Evolutionary conservation across 2,888 invertebrate genomes (phyloP).

Genomic region (Dicycla oo): DNA sequence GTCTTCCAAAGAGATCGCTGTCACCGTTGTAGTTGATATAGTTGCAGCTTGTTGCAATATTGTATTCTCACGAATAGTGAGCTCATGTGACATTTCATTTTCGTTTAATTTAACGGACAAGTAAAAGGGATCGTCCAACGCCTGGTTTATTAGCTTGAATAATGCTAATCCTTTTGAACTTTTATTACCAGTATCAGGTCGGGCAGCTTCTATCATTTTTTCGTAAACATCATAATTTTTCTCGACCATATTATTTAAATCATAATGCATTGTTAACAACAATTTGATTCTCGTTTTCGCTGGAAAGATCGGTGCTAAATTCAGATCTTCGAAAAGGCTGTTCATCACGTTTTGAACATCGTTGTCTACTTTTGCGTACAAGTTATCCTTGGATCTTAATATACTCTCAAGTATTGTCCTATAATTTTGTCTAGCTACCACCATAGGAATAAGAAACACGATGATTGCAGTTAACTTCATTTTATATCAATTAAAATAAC

Average conservation of each 20-base stretch:
- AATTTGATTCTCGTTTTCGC: conserved; percentile 55
- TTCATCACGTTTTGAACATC: conserved; percentile 66
- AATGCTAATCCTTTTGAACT: conserved; percentile 31
- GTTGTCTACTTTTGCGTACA: conserved; percentile 61
- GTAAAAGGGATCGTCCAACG: conserved; percentile 44
- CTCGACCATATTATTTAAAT: conserved; percentile 66
- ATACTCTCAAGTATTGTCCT: conserved; percentile 50
- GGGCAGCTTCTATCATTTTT: conserved; percentile 55
- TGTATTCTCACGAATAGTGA: neutral
- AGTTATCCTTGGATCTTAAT: conserved; percentile 55
- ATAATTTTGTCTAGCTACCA: conserved; percentile 58
- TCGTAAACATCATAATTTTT: conserved; percentile 63
- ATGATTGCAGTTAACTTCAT: conserved; percentile 43
- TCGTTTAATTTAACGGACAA: conserved; percentile 8
- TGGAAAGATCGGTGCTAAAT: conserved; percentile 60
- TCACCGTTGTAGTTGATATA: neutral
- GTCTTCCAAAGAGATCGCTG: conserved; percentile 5
- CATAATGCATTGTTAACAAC: conserved; percentile 67
- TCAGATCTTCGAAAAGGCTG: conserved; percentile 67
- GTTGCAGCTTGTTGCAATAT: neutral
- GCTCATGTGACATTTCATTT: neutral
- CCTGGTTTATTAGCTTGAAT: conserved; percentile 57
- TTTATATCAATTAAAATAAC: conserved; percentile 41
- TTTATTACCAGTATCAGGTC: conserved; percentile 32
- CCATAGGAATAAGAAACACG: conserved; percentile 45